Evolutionary conservation across 2,113 vertebrate species (phyloP), one percentile per base, ranked within the genome.

Genomic region (Rhombomys opimus): DNA sequence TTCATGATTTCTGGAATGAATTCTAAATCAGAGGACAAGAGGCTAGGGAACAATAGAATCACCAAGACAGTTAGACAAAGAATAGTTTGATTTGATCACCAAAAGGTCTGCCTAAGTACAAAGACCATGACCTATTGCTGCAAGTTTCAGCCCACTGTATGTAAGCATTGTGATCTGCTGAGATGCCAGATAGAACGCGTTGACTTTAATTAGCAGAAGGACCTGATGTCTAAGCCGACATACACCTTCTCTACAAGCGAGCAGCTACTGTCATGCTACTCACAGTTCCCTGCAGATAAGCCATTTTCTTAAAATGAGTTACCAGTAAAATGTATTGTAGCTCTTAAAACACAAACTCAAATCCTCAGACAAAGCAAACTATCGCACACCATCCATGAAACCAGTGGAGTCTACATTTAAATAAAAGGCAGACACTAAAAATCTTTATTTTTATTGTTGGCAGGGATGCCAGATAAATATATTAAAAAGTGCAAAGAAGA

Each of bases 21-120:
- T 9, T 82, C 2, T 80, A 95, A 93, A 54, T 85, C 17, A 87
- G 84, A 90, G 91, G 72, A 80, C n/a, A 22, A 2, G 2, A 59
- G 9, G 32, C 67, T 75, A 12, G 11, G n/a, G 73, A 96, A 92
- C 23, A 88, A 70, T 86, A 95, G 12, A 15, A 75, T 91, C 3
- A 87, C 14, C 65, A 0, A 77, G 54, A 22, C 22, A 70, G 0
- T 18, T 17, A 88, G 94, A 25, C 32, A 46, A 96, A 27, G 6
- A 80, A 86, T 23, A 94, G 25, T 70, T 65, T 73, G 91, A 95
- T 41, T 25, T 63, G 57, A 5, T 61, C 80, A 96, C 95, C 38
- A 85, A 91, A 81, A 17, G 65, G n/a, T 7, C 67, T 0, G 23
- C 88, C 87, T 92, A 61, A 7, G 77, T 70, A 50, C 82, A 80